A percentile compares a stretch with the other conserved stretches of the same genome.
Conservation (phyloP, 2,113 vertebrate genomes). For the Sander lucioperca region DNA sequence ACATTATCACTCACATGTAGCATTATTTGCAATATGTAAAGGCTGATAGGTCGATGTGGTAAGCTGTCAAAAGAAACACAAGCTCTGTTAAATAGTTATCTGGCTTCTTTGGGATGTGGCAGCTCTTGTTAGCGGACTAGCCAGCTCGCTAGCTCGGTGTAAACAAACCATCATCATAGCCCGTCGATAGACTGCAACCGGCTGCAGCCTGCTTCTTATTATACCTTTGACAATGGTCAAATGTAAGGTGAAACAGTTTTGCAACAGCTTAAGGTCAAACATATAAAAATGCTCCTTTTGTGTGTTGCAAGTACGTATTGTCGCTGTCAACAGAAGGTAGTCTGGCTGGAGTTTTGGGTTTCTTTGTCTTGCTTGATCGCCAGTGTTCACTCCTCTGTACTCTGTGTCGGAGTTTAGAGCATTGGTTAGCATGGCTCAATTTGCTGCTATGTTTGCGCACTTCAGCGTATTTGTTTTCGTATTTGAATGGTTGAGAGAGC, state of each 20-base stretch:
- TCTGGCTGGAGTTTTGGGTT: slow-evolving; percentile 62
- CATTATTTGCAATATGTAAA: not conserved
- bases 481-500: not conserved
- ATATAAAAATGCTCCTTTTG: not conserved
- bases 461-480: not conserved
- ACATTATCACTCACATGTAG: not conserved
- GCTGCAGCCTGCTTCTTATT: slow-evolving; percentile 34
- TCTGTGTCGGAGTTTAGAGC: slow-evolving; percentile 6
- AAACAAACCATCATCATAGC: slow-evolving; percentile 75
- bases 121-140: slow-evolving; percentile 64
- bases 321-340: slow-evolving; percentile 44
- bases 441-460: not conserved
- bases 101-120: slow-evolving; percentile 52
- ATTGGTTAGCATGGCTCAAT: not conserved
- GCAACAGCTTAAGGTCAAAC: not conserved
- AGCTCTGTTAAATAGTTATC: slow-evolving; percentile 50
- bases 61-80: slow-evolving; percentile 62
- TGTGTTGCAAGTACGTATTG: slow-evolving; percentile 2
- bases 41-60: not conserved
- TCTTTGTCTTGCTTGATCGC: slow-evolving; percentile 71
- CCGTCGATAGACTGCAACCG: slow-evolving; percentile 39
- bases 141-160: slow-evolving; percentile 76
- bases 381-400: slow-evolving; percentile 51
- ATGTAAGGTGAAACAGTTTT: not conserved
- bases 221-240: not conserved